Evolutionary conservation across 2,113 vertebrate genomes (phyloP).

Genomic region (Oncorhynchus kisutch): DNA sequence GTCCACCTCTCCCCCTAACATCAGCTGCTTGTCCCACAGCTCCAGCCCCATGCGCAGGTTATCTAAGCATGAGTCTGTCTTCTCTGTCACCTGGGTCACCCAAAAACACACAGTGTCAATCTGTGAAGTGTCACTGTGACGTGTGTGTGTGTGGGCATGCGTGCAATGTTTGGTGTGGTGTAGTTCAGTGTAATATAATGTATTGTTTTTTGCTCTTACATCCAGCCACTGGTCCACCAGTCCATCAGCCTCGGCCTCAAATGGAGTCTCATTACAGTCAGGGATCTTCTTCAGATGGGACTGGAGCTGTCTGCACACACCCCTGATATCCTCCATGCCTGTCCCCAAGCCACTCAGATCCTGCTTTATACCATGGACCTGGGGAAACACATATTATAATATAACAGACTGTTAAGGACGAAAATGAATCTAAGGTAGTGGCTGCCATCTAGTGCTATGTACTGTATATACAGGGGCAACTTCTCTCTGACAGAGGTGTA

Average conservation of each 20-base stretch:
- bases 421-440: background rate
- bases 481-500: background rate
- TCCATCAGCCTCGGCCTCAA: slow-evolving; percentile 84
- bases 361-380: slow-evolving; percentile 83
- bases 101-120: background rate
- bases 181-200: background rate
- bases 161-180: background rate
- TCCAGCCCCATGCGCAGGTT: slow-evolving; percentile 84
- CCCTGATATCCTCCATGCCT: slow-evolving; percentile 83
- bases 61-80: slow-evolving; percentile 83
- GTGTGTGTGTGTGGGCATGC: background rate
- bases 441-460: slow-evolving; percentile 24
- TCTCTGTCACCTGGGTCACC: slow-evolving; percentile 84
- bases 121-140: background rate
- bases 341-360: slow-evolving; percentile 78
- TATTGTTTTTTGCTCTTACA: slow-evolving; percentile 69
- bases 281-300: slow-evolving; percentile 89
- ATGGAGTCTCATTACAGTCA: slow-evolving; percentile 81
- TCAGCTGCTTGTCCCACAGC: slow-evolving; percentile 90
- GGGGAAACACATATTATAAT: slow-evolving; percentile 32
- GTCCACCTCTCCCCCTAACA: slow-evolving; percentile 76
- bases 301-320: slow-evolving; percentile 87
- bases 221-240: slow-evolving; percentile 95
- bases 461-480: background rate
- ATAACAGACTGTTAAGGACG: background rate